Evolutionary conservation across 2,888 invertebrate genomes (phyloP).

Genomic region (Lomographa bimaculata): DNA sequence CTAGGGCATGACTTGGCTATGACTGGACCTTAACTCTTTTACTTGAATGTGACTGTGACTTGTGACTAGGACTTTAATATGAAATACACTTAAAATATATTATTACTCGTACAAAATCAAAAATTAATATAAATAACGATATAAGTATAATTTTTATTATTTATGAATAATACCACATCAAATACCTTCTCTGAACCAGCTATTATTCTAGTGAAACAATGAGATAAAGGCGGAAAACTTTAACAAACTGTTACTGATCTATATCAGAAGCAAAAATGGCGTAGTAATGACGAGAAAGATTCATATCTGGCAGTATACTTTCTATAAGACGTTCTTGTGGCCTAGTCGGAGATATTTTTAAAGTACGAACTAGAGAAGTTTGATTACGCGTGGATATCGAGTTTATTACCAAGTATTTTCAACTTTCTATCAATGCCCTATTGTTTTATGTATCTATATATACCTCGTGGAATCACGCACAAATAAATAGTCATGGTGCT

Average conservation of each 20-base stretch:
- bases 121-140: no score
- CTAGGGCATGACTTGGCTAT: no score
- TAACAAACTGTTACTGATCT: slow-evolving; percentile 35
- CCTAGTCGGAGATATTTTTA: slow-evolving; percentile 12
- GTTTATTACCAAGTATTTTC: neutral
- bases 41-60: no score
- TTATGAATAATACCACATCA: slow-evolving; percentile 6
- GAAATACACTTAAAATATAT: no score
- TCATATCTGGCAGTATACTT: slow-evolving; percentile 44
- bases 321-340: slow-evolving; percentile 37
- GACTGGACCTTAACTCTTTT: no score
- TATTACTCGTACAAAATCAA: no score
- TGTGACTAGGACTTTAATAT: no score
- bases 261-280: slow-evolving; percentile 42
- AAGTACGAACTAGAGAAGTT: slow-evolving; percentile 7
- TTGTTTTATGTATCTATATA: neutral
- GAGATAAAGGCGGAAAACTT: slow-evolving; percentile 23
- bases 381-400: slow-evolving; percentile 5
- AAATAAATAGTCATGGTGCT: neutral
- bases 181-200: slow-evolving; percentile 9
- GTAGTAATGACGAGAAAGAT: slow-evolving; percentile 51
- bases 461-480: no score
- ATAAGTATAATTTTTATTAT: slow-evolving; percentile 1
- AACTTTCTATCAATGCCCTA: slow-evolving; percentile 3
- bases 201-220: slow-evolving; percentile 26